These are phyloP conservation scores for Psilopogon haemacephalus DNA, from an alignment of 2,113 vertebrate species.

Conservation along the genomic window DNA sequence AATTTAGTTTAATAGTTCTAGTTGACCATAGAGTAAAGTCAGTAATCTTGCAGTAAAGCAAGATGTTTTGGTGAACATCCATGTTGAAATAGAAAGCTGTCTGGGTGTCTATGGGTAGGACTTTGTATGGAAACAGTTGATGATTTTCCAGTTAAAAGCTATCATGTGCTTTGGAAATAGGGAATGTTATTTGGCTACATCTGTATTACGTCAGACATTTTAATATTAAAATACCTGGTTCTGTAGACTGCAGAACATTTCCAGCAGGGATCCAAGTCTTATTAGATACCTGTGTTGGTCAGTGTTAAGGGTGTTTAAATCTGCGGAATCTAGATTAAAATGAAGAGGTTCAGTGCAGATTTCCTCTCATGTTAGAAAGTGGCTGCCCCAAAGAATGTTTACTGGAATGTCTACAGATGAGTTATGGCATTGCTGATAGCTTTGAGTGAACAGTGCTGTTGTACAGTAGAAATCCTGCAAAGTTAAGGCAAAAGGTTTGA, in stretches of 20 bases:
- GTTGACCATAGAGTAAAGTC: constrained; percentile 5
- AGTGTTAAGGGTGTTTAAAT: neutral
- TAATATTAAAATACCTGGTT: neutral
- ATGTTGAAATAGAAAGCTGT: constrained; percentile 2
- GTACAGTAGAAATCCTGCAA: constrained; percentile 41
- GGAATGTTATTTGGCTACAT: neutral
- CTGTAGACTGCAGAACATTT: neutral
- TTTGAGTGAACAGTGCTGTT: constrained; percentile 32
- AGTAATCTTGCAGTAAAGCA: constrained; percentile 37
- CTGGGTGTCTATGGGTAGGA: neutral
- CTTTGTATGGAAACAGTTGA: neutral
- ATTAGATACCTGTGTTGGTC: rapidly evolving
- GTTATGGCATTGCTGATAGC: constrained; percentile 16
- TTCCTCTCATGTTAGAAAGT: constrained; percentile 4
- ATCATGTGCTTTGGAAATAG: neutral
- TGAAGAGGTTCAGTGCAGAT: neutral
- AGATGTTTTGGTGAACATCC: neutral
- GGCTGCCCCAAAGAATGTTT: constrained; percentile 38
- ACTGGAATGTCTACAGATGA: constrained; percentile 31
- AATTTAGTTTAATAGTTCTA: constrained; percentile 32
- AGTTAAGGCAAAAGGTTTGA: constrained; percentile 32
- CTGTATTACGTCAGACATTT: neutral
- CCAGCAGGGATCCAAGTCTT: neutral
- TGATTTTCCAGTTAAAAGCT: neutral
- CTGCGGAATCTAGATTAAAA: neutral